Evolutionary conservation across 2,888 invertebrate genomes (phyloP), one percentile per base, ranked within the genome.

Genomic region (Ophion costatus): DNA sequence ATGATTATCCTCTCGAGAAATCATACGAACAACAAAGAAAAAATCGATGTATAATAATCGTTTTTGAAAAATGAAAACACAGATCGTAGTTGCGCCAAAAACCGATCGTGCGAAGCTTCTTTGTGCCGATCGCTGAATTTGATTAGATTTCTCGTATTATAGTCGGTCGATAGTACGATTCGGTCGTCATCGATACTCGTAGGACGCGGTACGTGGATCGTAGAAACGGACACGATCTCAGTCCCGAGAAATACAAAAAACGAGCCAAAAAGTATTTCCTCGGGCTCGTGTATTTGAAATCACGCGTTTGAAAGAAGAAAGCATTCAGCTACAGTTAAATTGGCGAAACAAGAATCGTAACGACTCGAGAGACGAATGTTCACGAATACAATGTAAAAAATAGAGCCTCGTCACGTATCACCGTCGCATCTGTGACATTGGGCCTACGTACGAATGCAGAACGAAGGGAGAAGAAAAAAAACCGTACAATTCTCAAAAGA

Each of bases 121-220:
- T 66, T 64, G n/a, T 66, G 73, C 63, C 38, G 51, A 67, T 11
- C 29, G 57, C 29, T 29, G 29, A 78, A 38, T 38, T 76, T 70
- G 64, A 75, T 75, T 66, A 74, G 69, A 80, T 80, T n/a, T 63
- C 33, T 80, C 80, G 76, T 66, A n/a, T 56, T 38, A 3, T 38
- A n/a, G 14, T 51, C 29, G 45, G 24, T 64, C 20, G 5, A 33
- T 24, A 38, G 56, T 56, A n/a, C 22, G n/a, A 2, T 63, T 24
- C 59, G 42, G 20, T 67, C 38, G 67, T 9, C 9, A 38, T 67
- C 20, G 42, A 67, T 67, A 20, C 56, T 59, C 57, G 73, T 73
- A 73, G 59, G 59, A 51, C 10, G 59, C 38, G 38, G 38, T 38
- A 38, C 38, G 38, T 38, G 38, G 38, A 38, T 38, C 38, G 59